A percentile compares a stretch with the other conserved stretches of the same genome.
Evolutionary conservation across 2,797 vertebrate genomes (phyloP).

Genomic region (Cheirogaleus major): DNA sequence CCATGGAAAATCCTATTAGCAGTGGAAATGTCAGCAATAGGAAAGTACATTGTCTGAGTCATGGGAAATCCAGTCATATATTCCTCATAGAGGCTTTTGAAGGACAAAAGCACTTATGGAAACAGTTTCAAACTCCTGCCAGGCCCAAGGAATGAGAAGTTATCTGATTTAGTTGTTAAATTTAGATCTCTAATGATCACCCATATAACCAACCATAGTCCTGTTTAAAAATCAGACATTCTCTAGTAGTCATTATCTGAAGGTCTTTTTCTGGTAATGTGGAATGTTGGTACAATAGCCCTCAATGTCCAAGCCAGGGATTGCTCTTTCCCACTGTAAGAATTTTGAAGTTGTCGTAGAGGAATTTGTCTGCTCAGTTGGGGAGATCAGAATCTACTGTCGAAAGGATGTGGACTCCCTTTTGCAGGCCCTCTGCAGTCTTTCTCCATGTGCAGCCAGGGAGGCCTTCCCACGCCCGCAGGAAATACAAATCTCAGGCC

Average conservation of each 20-base stretch:
- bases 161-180: neutral
- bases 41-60: neutral
- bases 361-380: neutral
- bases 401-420: neutral
- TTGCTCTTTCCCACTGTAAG: neutral
- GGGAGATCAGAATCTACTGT: neutral
- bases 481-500: neutral
- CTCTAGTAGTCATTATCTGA: neutral
- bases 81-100: neutral
- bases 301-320: neutral
- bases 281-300: neutral
- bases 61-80: neutral
- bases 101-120: neutral
- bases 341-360: neutral
- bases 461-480: neutral
- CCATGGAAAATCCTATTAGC: neutral
- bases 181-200: neutral
- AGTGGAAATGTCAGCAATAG: neutral
- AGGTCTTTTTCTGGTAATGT: neutral
- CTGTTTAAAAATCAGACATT: neutral
- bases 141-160: neutral
- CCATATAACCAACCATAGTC: neutral
- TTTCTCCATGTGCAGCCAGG: neutral
- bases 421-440: neutral
- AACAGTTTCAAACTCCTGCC: neutral